Evolutionary conservation across 2,888 invertebrate genomes (phyloP).

Genomic region (Leuctra nigra): DNA sequence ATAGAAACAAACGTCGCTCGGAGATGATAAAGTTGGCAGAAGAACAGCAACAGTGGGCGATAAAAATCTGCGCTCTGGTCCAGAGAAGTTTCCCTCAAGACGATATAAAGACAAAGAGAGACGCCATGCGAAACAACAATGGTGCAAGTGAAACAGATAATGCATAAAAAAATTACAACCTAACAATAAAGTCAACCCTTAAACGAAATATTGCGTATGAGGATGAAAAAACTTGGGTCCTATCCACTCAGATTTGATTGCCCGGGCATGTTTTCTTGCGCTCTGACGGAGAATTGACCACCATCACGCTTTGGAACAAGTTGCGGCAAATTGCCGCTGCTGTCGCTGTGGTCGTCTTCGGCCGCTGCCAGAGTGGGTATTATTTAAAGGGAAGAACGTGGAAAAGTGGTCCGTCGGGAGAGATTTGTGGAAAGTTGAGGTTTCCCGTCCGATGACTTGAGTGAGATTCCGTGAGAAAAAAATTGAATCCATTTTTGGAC

Average conservation of each 20-base stretch:
- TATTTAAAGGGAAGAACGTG: too few relatives aligned
- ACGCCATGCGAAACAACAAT: constrained; percentile 10
- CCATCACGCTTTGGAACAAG: background rate
- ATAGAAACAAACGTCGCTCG: background rate
- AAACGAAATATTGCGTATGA: constrained; percentile 20
- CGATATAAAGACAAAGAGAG: constrained; percentile 11
- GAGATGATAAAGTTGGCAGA: constrained; percentile 19
- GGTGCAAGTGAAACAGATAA: constrained; percentile 15
- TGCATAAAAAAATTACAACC: constrained; percentile 19
- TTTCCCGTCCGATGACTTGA: too few relatives aligned
- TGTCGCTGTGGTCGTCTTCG: too few relatives aligned
- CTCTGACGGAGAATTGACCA: constrained; percentile 15
- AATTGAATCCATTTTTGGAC: too few relatives aligned
- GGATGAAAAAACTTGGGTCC: constrained; percentile 10
- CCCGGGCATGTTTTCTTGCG: constrained; percentile 18
- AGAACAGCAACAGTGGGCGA: constrained; percentile 1
- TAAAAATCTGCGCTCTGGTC: constrained; percentile 15
- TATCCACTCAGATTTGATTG: constrained; percentile 22
- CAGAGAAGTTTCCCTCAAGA: background rate
- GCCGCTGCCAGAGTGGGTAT: too few relatives aligned
- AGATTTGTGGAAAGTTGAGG: too few relatives aligned
- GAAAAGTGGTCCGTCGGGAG: too few relatives aligned
- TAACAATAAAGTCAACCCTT: constrained; percentile 20
- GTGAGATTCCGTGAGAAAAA: too few relatives aligned
- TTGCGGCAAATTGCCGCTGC: too few relatives aligned